phyloP scores from a whole-genome alignment of 2,888 invertebrate species.

The Dicranocentrus wangi region DNA sequence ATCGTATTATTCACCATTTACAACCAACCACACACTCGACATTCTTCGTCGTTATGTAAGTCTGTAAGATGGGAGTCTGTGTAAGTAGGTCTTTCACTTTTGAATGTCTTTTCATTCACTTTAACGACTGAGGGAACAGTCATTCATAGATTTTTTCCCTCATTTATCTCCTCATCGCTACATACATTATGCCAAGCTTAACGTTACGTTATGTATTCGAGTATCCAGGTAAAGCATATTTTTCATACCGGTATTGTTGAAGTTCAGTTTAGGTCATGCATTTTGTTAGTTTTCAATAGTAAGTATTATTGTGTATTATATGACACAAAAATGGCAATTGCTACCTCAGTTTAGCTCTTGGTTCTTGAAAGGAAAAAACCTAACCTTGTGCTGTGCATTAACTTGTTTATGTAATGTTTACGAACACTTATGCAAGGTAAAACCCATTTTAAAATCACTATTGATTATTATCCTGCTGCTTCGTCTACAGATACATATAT shows the following conservation, averaged over 20 bases:
- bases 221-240: background rate
- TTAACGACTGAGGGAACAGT: too few relatives aligned
- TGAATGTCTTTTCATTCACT: background rate
- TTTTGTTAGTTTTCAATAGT: constrained; percentile 9
- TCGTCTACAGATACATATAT: background rate
- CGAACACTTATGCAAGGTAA: constrained; percentile 5
- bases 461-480: background rate
- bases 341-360: constrained; percentile 3
- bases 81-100: constrained; percentile 29
- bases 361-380: background rate
- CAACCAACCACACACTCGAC: constrained; percentile 24
- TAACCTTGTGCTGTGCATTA: constrained; percentile 4
- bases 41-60: background rate
- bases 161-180: background rate
- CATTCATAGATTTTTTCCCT: too few relatives aligned
- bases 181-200: too few relatives aligned
- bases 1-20: constrained; percentile 28
- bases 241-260: constrained; percentile 1
- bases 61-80: constrained; percentile 4
- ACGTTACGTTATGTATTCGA: constrained; percentile 4
- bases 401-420: background rate
- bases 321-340: background rate
- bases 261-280: constrained; percentile 20
- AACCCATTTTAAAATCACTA: background rate
- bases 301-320: constrained; percentile 3